phyloP scores from a whole-genome alignment of 64 coral and sea anemone genomes.

The Pocillopora damicornis region DNA sequence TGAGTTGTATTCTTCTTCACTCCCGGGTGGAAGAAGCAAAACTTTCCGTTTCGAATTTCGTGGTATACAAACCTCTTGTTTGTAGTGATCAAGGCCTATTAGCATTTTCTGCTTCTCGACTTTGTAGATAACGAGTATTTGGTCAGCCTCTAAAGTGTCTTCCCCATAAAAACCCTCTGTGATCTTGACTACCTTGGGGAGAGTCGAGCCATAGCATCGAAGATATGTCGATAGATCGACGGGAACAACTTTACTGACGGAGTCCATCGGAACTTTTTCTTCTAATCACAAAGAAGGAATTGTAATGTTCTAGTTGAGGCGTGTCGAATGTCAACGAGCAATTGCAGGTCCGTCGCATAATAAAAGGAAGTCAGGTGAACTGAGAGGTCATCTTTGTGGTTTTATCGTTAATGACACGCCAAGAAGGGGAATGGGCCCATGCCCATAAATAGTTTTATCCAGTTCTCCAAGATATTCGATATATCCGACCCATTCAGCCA shows the following conservation, averaged over 20 bases:
- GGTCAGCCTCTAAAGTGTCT: constrained; percentile 30
- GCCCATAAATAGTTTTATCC: no score
- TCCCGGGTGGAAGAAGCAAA: constrained; percentile 37
- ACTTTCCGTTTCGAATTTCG: constrained; percentile 52
- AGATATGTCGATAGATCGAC: background rate
- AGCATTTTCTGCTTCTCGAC: constrained; percentile 32
- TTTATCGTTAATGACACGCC: no score
- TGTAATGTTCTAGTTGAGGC: background rate
- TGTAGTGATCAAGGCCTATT: constrained; percentile 3
- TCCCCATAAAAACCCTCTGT: constrained; percentile 33
- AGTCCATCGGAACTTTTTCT: background rate
- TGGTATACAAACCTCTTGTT: constrained; percentile 43
- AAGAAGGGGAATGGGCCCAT: no score
- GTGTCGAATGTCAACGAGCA: background rate
- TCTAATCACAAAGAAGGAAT: background rate
- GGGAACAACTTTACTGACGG: background rate
- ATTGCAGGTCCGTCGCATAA: background rate
- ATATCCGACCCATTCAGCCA: no score
- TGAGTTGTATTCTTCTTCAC: background rate
- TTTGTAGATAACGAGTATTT: constrained; percentile 32
- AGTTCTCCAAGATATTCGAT: no score
- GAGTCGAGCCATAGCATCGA: background rate
- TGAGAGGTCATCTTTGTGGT: background rate
- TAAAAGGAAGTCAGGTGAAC: background rate
- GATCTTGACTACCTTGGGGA: constrained; percentile 43